Percentiles rank a stretch among this genome's conserved stretches.
Conservation (phyloP, 1,140 invertebrate species). For the Schlechtendalia chinensis region DNA sequence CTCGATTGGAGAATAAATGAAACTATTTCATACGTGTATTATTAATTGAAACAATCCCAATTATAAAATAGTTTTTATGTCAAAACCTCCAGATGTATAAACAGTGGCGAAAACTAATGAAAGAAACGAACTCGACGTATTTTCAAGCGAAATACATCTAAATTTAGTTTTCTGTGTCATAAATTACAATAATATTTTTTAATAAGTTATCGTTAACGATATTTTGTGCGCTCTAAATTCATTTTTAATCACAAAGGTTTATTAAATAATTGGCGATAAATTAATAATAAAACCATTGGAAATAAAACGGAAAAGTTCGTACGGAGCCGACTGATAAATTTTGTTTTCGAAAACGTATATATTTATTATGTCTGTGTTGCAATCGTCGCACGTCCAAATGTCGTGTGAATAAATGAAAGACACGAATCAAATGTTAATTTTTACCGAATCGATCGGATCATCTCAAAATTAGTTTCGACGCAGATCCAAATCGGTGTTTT, state of each 20-base stretch:
- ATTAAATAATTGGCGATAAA: too few species aligned
- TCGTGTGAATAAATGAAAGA: too few species aligned
- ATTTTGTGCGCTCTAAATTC: not conserved
- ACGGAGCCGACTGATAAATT: too few species aligned
- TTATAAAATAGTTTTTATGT: not conserved
- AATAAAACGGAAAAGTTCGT: too few species aligned
- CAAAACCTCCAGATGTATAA: not conserved
- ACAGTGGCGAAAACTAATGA: not conserved
- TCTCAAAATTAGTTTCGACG: too few species aligned
- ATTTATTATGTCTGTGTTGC: too few species aligned
- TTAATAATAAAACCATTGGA: too few species aligned
- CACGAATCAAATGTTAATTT: not conserved
- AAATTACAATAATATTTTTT: not conserved
- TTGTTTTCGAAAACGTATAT: too few species aligned
- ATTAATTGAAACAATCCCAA: not conserved
- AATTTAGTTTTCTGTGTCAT: not conserved
- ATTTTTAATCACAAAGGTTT: not conserved
- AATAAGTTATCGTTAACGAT: not conserved
- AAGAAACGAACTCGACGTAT: not conserved
- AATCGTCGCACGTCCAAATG: too few species aligned
- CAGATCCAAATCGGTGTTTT: too few species aligned
- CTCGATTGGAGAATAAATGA: not conserved
- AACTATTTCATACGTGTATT: not conserved
- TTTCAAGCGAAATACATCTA: not conserved
- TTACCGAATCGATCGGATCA: too few species aligned